These are phyloP conservation scores for Sturnira hondurensis DNA, from an alignment of 2,113 vertebrate genomes.

Conservation along the genomic window DNA sequence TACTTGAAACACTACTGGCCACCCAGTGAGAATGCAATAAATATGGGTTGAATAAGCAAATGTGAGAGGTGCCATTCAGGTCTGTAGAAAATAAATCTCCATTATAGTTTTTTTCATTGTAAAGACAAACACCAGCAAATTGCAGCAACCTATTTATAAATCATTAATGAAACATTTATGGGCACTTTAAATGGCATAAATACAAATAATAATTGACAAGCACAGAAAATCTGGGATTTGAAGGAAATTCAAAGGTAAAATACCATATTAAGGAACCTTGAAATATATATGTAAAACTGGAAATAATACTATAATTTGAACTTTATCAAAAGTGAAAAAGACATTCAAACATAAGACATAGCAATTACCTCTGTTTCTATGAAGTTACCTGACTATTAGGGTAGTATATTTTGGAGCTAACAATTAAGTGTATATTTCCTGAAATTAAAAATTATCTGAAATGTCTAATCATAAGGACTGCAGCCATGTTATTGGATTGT, in stretches of 20 bases:
- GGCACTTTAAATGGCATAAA: background rate
- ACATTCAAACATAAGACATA: background rate
- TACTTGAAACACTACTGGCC: background rate
- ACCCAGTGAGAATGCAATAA: background rate
- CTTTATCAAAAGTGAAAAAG: conserved; percentile 1
- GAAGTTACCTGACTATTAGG: background rate
- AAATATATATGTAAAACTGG: background rate
- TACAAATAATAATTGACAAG: background rate
- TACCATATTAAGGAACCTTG: background rate
- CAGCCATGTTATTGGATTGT: background rate
- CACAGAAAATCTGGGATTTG: background rate
- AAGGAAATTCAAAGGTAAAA: background rate
- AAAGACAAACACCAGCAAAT: background rate
- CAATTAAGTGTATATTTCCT: background rate
- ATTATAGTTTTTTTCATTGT: background rate
- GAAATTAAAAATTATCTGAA: background rate
- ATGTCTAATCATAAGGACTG: background rate
- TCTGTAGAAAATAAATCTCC: background rate
- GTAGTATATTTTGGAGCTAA: background rate
- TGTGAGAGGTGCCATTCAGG: background rate
- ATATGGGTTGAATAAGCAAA: background rate
- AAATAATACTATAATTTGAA: background rate
- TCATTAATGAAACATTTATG: background rate
- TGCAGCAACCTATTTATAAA: background rate
- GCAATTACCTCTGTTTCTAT: background rate